Evolutionary conservation across 2,113 vertebrate species (phyloP).

Genomic region (Pteruthius melanotis): DNA sequence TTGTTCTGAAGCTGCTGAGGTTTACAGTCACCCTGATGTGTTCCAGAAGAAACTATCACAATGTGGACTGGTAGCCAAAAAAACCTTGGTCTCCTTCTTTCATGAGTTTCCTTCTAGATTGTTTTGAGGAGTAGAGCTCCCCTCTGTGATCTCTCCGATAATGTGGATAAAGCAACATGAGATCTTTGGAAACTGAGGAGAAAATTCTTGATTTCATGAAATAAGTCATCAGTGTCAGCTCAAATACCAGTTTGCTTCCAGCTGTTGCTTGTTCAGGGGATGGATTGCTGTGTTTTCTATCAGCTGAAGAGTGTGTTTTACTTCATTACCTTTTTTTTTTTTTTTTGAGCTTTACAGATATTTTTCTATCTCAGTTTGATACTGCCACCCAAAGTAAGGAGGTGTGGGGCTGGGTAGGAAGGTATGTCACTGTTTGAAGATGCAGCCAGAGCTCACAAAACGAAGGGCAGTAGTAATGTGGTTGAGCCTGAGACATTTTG

Average conservation of each 20-base stretch:
- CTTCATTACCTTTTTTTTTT: not conserved
- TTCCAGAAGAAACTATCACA: slow-evolving; percentile 36
- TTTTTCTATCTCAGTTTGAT: not conserved
- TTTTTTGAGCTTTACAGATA: not conserved
- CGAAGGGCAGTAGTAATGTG: not conserved
- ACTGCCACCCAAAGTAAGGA: not conserved
- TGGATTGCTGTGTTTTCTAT: not conserved
- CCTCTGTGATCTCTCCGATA: not conserved
- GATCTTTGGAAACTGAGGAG: not conserved
- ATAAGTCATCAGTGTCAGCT: not conserved
- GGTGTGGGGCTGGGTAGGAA: not conserved
- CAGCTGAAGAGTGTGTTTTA: not conserved
- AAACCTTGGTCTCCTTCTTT: not conserved
- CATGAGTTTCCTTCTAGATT: not conserved
- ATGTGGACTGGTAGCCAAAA: not conserved
- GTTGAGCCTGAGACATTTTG: not conserved
- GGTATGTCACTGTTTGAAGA: not conserved
- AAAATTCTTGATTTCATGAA: not conserved
- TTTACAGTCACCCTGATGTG: slow-evolving; percentile 31
- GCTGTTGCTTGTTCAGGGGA: not conserved
- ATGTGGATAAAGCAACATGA: rapidly evolving
- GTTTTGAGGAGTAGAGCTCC: not conserved
- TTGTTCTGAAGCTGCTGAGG: slow-evolving; percentile 45
- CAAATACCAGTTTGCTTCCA: not conserved
- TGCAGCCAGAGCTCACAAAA: not conserved